Evolutionary conservation across 2,113 vertebrate species (phyloP).

Genomic region (Callopanchax toddi): DNA sequence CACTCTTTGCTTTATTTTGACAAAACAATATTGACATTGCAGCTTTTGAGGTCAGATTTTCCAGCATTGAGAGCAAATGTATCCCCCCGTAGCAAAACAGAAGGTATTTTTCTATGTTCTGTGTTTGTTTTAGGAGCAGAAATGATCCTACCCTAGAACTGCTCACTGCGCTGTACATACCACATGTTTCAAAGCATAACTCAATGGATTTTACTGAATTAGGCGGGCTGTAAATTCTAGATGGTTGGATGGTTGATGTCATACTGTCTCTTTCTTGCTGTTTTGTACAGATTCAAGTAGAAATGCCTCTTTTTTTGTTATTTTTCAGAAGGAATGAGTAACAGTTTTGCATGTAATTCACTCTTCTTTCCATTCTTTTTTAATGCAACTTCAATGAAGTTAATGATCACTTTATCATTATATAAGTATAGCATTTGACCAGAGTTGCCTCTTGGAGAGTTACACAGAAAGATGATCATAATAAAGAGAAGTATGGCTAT

Average conservation of each 20-base stretch:
- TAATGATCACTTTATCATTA: slow-evolving; percentile 44
- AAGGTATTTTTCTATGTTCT: slow-evolving; percentile 41
- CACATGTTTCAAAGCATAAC: slow-evolving; percentile 23
- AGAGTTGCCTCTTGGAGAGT: slow-evolving; percentile 66
- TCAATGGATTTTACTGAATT: slow-evolving; percentile 17
- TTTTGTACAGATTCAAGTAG: slow-evolving; percentile 49
- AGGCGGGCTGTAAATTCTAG: slow-evolving; percentile 30
- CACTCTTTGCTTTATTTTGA: slow-evolving; percentile 6
- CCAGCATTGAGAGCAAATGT: slow-evolving; percentile 4
- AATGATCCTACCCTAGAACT: slow-evolving; percentile 16
- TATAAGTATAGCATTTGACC: slow-evolving; percentile 54
- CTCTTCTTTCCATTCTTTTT: slow-evolving; percentile 33
- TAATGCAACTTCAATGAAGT: slow-evolving; percentile 76
- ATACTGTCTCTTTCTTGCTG: slow-evolving; percentile 17
- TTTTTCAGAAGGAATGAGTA: slow-evolving; percentile 23
- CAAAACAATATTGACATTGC: slow-evolving; percentile 5
- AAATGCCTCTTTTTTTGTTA: slow-evolving; percentile 23
- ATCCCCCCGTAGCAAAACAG: slow-evolving; percentile 48
- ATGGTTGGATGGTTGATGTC: slow-evolving; percentile 38
- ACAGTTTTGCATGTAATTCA: slow-evolving; percentile 58
- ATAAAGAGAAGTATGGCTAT: slow-evolving; percentile 32
- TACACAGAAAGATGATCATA: slow-evolving; percentile 30
- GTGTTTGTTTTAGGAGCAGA: slow-evolving; percentile 26
- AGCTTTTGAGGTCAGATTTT: not conserved
- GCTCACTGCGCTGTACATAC: slow-evolving; percentile 51